Percentiles rank a stretch among this genome's conserved stretches.
phyloP scores from a whole-genome alignment of 1,140 invertebrate genomes.

The Spodoptera frugiperda region DNA sequence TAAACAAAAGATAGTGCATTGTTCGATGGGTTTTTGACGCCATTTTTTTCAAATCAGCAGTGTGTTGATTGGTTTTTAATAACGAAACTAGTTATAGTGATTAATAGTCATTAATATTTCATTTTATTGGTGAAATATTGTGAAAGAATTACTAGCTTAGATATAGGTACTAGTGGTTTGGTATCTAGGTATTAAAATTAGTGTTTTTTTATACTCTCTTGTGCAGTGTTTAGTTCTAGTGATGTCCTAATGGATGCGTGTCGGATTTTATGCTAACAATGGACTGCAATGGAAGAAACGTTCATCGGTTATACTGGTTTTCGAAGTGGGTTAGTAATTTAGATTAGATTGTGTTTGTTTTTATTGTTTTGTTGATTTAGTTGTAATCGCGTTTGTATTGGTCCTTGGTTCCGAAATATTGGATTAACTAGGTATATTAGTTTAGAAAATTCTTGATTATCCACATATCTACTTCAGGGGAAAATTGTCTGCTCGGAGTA shows the following conservation, averaged over 20 bases:
- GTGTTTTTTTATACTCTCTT: too few relatives aligned
- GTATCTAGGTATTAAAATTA: too few relatives aligned
- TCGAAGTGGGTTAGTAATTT: conserved; percentile 26
- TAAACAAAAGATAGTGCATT: background rate
- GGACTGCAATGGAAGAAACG: conserved; percentile 7
- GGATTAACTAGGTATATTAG: too few relatives aligned
- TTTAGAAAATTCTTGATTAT: too few relatives aligned
- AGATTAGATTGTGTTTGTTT: background rate
- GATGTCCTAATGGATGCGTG: background rate
- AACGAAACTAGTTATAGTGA: background rate
- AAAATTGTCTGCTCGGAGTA: too few relatives aligned
- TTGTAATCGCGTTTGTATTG: background rate
- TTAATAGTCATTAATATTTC: background rate
- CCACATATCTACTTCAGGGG: too few relatives aligned
- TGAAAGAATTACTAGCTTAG: too few relatives aligned
- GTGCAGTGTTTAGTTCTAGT: background rate
- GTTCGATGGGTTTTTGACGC: background rate
- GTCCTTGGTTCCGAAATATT: background rate
- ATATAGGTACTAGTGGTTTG: too few relatives aligned
- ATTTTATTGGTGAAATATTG: too few relatives aligned
- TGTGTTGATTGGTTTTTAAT: background rate
- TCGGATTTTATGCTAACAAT: background rate
- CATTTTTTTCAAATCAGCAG: background rate
- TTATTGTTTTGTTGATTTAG: too few relatives aligned
- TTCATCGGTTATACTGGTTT: conserved; percentile 8